Evolutionary conservation across 2,888 invertebrate genomes (phyloP), one percentile per base, ranked within the genome.

Genomic region (Hirtodrosophila trivittata): DNA sequence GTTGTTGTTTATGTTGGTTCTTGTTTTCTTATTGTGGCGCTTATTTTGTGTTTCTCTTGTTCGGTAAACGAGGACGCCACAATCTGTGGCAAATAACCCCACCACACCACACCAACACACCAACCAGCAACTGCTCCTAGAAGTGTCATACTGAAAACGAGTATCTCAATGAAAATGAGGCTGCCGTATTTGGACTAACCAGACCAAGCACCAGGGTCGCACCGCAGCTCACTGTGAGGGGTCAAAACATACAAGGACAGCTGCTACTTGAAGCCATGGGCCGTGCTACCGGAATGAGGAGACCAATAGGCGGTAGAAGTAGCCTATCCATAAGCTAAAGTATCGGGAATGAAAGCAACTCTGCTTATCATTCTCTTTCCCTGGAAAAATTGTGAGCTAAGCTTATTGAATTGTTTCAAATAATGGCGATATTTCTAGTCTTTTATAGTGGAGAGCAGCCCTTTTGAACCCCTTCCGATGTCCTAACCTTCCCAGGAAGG

Each of bases 101-200:
- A 28, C 28, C 7, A n/a, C 9, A 28, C 26, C 12, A 0, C 16
- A 25, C 13, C 13, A 21, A 3, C 2, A 2, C 18, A 21, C 18
- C 2, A 21, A 2, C 3, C 18, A 21, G 18, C 57, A 74, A 66
- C 33, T 46, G 77, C 71, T 58, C 43, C 50, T 56, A 54, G 63
- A 73, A 16, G 73, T 78, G 55, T 66, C 78, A 63, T 64, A 72
- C 63, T 63, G 68, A 38, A 72, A 46, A 73, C 56, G 18, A 21
- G 18, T 21, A 3, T 21, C 49, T 56, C 55, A 47, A 69, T 66
- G 47, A 52, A 60, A 60, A 39, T 51, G 59, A 52, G 59, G 32
- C 55, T 14, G 37, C 30, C 50, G 33, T 39, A 51, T 72, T 66
- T 57, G 66, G 33, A 28, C 7, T 47, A 51, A 7, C 41, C 43